These are phyloP conservation scores for Ceratitis capitata DNA, from an alignment of 1,140 invertebrate species.

Conservation along the genomic window DNA sequence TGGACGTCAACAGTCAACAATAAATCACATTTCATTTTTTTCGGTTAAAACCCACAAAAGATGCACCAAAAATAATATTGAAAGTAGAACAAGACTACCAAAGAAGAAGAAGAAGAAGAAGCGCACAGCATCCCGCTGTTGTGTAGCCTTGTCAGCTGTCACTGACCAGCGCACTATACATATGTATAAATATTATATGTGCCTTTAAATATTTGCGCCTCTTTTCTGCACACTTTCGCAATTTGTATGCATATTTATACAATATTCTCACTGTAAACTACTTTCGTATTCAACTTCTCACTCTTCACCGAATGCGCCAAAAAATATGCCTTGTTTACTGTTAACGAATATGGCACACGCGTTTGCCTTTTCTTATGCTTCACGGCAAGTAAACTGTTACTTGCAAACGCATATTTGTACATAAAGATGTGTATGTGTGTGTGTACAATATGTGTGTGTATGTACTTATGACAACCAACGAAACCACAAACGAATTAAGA, in stretches of 20 bases:
- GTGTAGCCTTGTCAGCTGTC: constrained; percentile 1
- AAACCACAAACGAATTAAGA: background rate
- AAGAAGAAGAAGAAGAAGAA: background rate
- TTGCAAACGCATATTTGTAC: background rate
- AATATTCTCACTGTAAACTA: background rate
- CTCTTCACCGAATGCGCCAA: background rate
- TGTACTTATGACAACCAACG: background rate
- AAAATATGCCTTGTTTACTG: constrained; percentile 17
- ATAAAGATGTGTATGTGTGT: background rate
- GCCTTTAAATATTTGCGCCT: too few species aligned
- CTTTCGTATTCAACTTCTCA: background rate
- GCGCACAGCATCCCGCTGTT: background rate
- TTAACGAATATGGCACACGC: background rate
- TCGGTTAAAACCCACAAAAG: background rate
- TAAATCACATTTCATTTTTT: constrained; percentile 1
- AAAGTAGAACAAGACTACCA: background rate
- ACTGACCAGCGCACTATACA: background rate
- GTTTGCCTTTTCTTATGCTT: constrained; percentile 5
- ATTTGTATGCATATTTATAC: background rate
- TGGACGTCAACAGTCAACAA: constrained; percentile 9
- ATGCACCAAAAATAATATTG: background rate
- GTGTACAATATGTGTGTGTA: background rate
- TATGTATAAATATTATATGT: too few species aligned
- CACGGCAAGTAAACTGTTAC: background rate
- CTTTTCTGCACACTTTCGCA: background rate